phyloP scores from a whole-genome alignment of 2,797 vertebrate species.

The Mormyrus hasselquistii region DNA sequence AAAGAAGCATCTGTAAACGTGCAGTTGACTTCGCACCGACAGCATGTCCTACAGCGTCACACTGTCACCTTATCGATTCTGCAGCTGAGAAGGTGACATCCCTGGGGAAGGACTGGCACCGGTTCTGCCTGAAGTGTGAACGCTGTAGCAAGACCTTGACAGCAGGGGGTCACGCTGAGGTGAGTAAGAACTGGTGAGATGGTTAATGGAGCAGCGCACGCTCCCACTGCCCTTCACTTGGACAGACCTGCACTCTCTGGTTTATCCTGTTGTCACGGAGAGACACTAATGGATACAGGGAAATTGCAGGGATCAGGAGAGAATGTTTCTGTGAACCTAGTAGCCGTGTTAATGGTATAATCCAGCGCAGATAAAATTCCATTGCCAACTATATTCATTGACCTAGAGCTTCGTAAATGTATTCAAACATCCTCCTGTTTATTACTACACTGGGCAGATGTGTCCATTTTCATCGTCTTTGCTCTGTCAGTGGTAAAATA shows the following conservation, averaged over 20 bases:
- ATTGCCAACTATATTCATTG: neutral
- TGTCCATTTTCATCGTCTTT: neutral
- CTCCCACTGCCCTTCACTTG: neutral
- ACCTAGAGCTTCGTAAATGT: neutral
- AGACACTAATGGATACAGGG: neutral
- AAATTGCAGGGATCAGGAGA: neutral
- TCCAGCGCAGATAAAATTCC: neutral
- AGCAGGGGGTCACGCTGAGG: conserved; percentile 64
- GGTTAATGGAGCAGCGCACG: neutral
- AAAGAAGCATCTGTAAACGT: neutral
- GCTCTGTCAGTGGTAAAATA: neutral
- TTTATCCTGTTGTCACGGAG: neutral
- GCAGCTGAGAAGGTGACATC: conserved; percentile 65
- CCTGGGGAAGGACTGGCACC: conserved; percentile 67
- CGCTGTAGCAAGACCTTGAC: conserved; percentile 64
- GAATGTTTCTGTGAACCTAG: neutral
- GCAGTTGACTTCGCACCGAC: too few species aligned
- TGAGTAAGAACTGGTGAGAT: conserved; percentile 23
- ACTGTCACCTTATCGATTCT: neutral
- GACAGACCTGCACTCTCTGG: neutral
- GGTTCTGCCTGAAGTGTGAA: conserved; percentile 67
- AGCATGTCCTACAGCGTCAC: neutral
- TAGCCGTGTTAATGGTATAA: neutral
- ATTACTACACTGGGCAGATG: neutral
- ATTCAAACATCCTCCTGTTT: neutral